These are phyloP conservation scores for Microtus obscurus DNA, from an alignment of 2,797 vertebrate genomes.

Conservation along the genomic window DNA sequence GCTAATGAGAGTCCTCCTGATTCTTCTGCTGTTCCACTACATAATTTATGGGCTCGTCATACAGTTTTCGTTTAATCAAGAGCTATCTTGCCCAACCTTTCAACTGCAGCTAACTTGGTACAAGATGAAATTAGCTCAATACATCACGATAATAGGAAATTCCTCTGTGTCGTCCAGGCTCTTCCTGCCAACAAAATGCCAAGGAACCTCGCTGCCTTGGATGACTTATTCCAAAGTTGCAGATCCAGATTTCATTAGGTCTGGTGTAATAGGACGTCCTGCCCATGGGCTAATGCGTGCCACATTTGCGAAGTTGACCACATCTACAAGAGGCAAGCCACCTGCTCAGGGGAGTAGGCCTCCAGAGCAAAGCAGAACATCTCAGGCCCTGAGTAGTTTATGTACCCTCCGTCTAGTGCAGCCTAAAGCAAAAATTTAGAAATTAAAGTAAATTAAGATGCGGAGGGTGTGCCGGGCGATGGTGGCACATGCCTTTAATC, in stretches of 20 bases:
- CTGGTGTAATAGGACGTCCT: slow-evolving; percentile 61
- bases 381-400: background rate
- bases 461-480: fast-evolving
- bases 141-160: slow-evolving; percentile 74
- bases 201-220: slow-evolving; percentile 46
- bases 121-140: slow-evolving; percentile 81
- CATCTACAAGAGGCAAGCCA: slow-evolving; percentile 60
- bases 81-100: slow-evolving; percentile 80
- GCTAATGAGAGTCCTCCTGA: slow-evolving; percentile 67
- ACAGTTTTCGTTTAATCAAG: slow-evolving; percentile 85
- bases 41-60: slow-evolving; percentile 81
- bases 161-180: slow-evolving; percentile 66
- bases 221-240: slow-evolving; percentile 31
- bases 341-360: slow-evolving; percentile 53
- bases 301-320: slow-evolving; percentile 55
- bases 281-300: slow-evolving; percentile 58
- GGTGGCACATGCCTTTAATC: no score
- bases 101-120: slow-evolving; percentile 76
- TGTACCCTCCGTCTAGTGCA: background rate
- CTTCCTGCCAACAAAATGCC: slow-evolving; percentile 67
- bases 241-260: slow-evolving; percentile 71
- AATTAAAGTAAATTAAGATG: background rate
- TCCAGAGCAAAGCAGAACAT: background rate
- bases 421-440: background rate
- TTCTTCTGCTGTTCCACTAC: background rate